Percentiles rank a stretch among this genome's conserved stretches.
Evolutionary conservation across 1,140 invertebrate genomes (phyloP).

Genomic region (Megalonaias nervosa): DNA sequence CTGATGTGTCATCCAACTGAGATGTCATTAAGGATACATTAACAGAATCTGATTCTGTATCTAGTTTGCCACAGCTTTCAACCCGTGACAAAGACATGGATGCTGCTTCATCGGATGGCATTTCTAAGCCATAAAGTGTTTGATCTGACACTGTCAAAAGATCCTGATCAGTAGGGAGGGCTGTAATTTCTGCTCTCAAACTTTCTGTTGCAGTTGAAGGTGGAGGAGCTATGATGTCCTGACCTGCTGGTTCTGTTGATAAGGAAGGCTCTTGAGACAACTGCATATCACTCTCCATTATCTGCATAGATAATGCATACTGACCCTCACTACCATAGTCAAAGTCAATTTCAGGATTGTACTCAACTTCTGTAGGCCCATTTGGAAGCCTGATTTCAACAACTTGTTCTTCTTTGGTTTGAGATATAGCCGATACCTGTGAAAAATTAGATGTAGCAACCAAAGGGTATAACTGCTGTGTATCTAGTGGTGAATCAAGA

Average conservation of each 20-base stretch:
- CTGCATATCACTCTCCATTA: neutral
- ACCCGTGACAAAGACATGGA: constrained; percentile 47
- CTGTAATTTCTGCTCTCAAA: constrained; percentile 51
- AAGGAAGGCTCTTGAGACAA: neutral
- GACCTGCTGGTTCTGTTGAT: constrained; percentile 13
- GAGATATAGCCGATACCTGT: neutral
- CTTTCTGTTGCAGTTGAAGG: constrained; percentile 35
- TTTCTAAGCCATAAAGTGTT: constrained; percentile 66
- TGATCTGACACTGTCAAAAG: constrained; percentile 57
- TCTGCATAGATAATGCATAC: neutral
- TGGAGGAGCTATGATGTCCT: constrained; percentile 2
- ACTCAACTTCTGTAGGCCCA: constrained; percentile 76
- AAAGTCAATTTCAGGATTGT: constrained; percentile 72
- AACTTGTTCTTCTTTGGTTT: neutral
- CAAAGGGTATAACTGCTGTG: neutral
- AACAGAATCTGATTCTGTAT: constrained; percentile 43
- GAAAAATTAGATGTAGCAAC: neutral
- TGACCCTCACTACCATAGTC: constrained; percentile 53
- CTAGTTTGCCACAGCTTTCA: constrained; percentile 28
- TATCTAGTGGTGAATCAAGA: constrained; percentile 46
- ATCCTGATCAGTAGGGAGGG: constrained; percentile 37
- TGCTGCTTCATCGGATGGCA: constrained; percentile 63
- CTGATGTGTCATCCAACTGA: constrained; percentile 27
- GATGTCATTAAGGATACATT: constrained; percentile 25
- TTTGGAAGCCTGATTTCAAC: constrained; percentile 63